Percentiles rank a stretch among this genome's conserved stretches.
phyloP scores from a whole-genome alignment of 1,140 invertebrate genomes.

The honey bee (Apis mellifera) region Amel_HAv3.1 CM009935.2:7776501-7777000 shows the following conservation, averaged over 20 bases:
- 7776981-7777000: not conserved
- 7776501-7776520: too few relatives aligned
- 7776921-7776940: constrained; percentile 14
- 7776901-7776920: constrained; percentile 8
- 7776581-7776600: too few relatives aligned
- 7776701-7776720: constrained; percentile 70
- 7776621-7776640: not conserved
- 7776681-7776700: not conserved
- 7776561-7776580: too few relatives aligned
- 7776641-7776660: not conserved
- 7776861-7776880: constrained; percentile 78
- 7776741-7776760: constrained; percentile 80
- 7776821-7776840: constrained; percentile 79
- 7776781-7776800: constrained; percentile 58
- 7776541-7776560: too few relatives aligned
- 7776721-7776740: constrained; percentile 81
- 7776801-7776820: constrained; percentile 80
- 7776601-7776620: too few relatives aligned
- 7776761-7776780: constrained; percentile 66
- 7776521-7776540: too few relatives aligned
- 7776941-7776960: not conserved
- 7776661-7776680: not conserved
- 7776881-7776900: not conserved
- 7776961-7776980: not conserved
- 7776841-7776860: constrained; percentile 80